Percentiles rank a stretch among this genome's conserved stretches.
Conservation (phyloP, 2,113 vertebrate genomes). For the Lanius collurio region DNA sequence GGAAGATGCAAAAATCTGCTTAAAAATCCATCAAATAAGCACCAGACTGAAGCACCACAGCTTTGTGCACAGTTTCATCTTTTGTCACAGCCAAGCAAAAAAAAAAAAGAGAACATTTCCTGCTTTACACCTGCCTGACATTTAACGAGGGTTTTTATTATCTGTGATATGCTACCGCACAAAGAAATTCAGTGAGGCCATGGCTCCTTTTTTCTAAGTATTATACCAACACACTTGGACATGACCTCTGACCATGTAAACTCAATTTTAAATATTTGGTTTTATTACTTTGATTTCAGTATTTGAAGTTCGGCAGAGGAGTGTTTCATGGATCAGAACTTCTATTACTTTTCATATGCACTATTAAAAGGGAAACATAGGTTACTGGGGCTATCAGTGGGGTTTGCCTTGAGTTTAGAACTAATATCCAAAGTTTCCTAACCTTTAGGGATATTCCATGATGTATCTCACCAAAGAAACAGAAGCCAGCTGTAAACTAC, state of each 20-base stretch:
- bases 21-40: not conserved
- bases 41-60: not conserved
- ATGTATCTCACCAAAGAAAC: not conserved
- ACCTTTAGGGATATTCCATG: not conserved
- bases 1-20: not conserved
- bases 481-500: not conserved
- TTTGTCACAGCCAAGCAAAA: not conserved
- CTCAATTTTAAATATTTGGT: not conserved
- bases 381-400: not conserved
- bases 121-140: not conserved
- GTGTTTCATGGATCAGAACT: not conserved
- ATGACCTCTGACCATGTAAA: not conserved
- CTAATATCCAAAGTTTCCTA: not conserved
- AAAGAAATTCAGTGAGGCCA: not conserved
- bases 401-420: not conserved
- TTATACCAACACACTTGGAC: not conserved
- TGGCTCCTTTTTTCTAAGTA: not conserved
- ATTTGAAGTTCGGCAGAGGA: not conserved
- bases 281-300: not conserved
- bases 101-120: not conserved
- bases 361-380: fast-evolving
- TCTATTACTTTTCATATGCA: not conserved
- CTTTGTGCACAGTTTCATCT: not conserved
- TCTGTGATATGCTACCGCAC: not conserved
- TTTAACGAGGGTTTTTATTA: not conserved